phyloP scores from a whole-genome alignment of 2,797 vertebrate species.

The Dermochelys coriacea region DNA sequence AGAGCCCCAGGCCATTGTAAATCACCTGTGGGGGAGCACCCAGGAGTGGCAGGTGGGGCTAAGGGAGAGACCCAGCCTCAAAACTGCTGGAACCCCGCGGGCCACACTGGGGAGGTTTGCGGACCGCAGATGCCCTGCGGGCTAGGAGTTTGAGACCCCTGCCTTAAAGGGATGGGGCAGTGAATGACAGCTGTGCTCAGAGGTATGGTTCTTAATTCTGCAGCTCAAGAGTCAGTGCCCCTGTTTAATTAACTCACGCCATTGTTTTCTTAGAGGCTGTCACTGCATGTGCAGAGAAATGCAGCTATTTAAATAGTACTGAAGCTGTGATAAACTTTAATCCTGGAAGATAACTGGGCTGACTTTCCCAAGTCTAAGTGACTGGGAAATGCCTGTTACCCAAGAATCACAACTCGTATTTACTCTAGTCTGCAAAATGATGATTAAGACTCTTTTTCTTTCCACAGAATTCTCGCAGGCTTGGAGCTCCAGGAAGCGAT shows the following conservation, averaged over 20 bases:
- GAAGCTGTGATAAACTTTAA: too few relatives aligned
- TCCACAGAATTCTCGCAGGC: slow-evolving; percentile 43
- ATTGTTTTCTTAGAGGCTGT: not conserved
- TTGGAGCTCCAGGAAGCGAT: fast-evolving
- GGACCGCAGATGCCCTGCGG: too few relatives aligned
- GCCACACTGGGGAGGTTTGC: too few relatives aligned
- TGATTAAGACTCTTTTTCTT: not conserved
- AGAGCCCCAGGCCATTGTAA: too few relatives aligned
- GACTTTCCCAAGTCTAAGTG: fast-evolving
- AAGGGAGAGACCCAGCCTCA: too few relatives aligned
- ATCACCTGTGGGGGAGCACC: too few relatives aligned
- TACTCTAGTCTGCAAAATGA: not conserved
- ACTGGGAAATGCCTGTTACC: not conserved
- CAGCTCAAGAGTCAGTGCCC: not conserved
- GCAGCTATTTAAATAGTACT: too few relatives aligned
- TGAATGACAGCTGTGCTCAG: not conserved
- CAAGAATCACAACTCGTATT: fast-evolving
- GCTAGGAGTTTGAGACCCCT: too few relatives aligned
- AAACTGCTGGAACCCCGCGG: too few relatives aligned
- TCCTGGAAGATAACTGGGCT: too few relatives aligned
- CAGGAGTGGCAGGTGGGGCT: too few relatives aligned
- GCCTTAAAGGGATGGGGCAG: not conserved
- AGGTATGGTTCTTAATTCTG: not conserved
- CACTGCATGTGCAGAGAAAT: too few relatives aligned
- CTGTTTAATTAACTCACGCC: not conserved